Evolutionary conservation across 2,113 vertebrate species (phyloP).

Genomic region (Corvus moneduloides): DNA sequence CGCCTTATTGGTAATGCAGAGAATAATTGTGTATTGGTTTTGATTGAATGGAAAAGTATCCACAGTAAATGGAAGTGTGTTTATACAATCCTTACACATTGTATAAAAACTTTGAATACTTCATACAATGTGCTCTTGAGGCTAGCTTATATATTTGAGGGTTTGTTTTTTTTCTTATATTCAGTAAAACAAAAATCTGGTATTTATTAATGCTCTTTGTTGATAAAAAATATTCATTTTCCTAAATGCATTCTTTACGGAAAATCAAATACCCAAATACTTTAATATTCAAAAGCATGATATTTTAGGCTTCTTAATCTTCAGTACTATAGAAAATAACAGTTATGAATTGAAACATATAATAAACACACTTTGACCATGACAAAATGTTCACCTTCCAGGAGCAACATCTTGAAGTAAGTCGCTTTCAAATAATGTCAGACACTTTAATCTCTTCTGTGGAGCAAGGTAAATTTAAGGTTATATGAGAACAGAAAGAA

Average conservation of each 20-base stretch:
- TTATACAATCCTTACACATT: neutral
- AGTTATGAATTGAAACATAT: neutral
- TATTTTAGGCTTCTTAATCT: neutral
- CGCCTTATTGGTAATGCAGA: neutral
- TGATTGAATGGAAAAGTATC: neutral
- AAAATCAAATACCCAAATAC: neutral
- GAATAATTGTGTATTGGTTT: neutral
- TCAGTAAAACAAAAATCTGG: neutral
- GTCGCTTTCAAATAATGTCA: neutral
- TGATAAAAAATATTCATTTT: neutral
- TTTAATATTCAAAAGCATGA: neutral
- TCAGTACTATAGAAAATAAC: neutral
- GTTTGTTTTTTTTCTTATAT: neutral
- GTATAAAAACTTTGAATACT: neutral
- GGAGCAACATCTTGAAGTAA: neutral
- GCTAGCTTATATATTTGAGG: neutral
- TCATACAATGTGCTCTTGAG: neutral
- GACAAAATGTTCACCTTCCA: neutral
- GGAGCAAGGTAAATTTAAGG: slow-evolving; percentile 3
- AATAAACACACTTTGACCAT: neutral
- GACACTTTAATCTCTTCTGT: neutral
- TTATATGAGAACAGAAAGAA: neutral
- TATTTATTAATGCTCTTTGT: neutral
- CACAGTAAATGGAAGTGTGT: neutral
- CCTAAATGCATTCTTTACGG: neutral